These are phyloP conservation scores for Anas platyrhynchos DNA, from an alignment of 2,113 vertebrate genomes.

Conservation along the genomic window DNA sequence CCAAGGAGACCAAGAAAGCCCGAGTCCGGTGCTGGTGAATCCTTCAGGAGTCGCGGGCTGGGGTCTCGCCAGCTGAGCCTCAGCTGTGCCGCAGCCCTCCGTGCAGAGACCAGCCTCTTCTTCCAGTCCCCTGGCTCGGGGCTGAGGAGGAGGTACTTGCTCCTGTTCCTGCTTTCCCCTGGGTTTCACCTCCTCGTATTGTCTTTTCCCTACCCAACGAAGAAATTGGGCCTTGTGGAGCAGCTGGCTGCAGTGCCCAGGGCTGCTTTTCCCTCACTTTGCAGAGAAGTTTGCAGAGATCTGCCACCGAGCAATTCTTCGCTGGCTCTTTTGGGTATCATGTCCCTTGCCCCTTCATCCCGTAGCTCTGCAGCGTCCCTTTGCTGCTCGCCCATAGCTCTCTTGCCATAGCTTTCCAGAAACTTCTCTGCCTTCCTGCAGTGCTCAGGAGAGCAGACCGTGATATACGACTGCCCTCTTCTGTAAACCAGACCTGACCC, in stretches of 20 bases:
- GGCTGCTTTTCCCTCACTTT: background rate
- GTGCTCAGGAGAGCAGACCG: background rate
- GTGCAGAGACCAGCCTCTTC: background rate
- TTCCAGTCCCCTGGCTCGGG: background rate
- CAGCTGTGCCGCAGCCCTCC: slow-evolving; percentile 54
- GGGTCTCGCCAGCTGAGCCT: slow-evolving; percentile 47
- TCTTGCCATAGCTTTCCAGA: background rate
- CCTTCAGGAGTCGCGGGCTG: slow-evolving; percentile 63
- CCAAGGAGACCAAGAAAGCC: slow-evolving; percentile 81
- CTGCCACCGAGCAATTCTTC: background rate
- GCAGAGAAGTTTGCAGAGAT: background rate
- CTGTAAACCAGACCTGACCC: background rate
- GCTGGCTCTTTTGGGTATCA: background rate
- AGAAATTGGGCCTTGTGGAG: fast-evolving
- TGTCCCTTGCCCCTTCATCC: background rate
- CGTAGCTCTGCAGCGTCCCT: fast-evolving
- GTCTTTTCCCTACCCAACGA: background rate
- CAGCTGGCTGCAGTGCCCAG: background rate
- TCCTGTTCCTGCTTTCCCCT: background rate
- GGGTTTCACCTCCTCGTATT: background rate
- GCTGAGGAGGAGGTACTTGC: background rate
- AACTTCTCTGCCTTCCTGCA: background rate
- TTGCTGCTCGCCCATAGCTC: background rate
- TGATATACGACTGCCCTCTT: background rate
- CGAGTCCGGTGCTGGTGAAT: slow-evolving; percentile 74